phyloP scores from a whole-genome alignment of 2,797 vertebrate species.

The Rhadinocentrus ornatus region DNA sequence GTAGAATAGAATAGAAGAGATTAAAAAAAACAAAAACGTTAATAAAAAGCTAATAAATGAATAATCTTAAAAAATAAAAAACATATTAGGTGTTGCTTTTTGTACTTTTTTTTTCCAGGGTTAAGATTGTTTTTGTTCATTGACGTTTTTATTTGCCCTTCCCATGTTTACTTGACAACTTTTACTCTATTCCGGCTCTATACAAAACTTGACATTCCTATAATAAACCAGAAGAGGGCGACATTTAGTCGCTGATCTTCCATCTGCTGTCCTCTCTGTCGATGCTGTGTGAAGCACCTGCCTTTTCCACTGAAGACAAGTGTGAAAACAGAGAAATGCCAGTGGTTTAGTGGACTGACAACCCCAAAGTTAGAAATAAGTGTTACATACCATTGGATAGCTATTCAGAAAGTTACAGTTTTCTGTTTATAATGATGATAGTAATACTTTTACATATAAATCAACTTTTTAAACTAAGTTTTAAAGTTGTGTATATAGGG shows the following conservation, averaged over 20 bases:
- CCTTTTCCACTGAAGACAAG: background rate
- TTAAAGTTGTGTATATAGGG: background rate
- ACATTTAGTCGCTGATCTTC: constrained; percentile 39
- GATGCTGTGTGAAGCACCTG: constrained; percentile 42
- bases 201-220: background rate
- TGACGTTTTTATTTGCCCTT: too few relatives aligned
- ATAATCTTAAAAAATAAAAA: too few relatives aligned
- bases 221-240: constrained; percentile 61
- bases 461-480: background rate
- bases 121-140: background rate
- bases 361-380: background rate
- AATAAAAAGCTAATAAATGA: too few relatives aligned
- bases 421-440: background rate
- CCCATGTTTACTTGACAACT: background rate
- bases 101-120: background rate
- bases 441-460: background rate
- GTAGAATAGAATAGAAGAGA: too few relatives aligned
- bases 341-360: background rate
- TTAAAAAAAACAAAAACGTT: too few relatives aligned
- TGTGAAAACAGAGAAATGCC: background rate
- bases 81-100: background rate
- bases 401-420: background rate
- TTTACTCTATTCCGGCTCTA: background rate
- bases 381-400: background rate
- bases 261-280: background rate